Evolutionary conservation across 1,140 invertebrate genomes (phyloP).

Genomic region (Neotoxoptera formosana): DNA sequence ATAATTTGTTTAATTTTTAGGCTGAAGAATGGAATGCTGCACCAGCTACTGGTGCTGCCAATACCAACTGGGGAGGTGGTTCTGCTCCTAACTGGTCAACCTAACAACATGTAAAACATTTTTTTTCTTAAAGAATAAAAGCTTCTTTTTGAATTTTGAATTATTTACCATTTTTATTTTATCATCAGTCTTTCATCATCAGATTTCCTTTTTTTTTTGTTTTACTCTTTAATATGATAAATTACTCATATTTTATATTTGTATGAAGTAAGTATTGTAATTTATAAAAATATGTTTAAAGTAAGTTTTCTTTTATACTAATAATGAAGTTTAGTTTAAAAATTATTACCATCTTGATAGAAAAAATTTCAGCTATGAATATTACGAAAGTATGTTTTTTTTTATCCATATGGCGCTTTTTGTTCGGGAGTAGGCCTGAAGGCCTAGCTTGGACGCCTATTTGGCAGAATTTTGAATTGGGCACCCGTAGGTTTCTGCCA

Average conservation of each 20-base stretch:
- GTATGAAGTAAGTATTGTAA: neutral
- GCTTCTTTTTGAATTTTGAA: slow-evolving; percentile 44
- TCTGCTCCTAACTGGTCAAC: slow-evolving; percentile 53
- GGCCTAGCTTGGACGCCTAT: too few species aligned
- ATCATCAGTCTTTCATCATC: neutral
- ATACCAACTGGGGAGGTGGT: slow-evolving; percentile 53
- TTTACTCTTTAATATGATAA: neutral
- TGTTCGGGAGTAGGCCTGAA: too few species aligned
- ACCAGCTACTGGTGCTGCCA: slow-evolving; percentile 39
- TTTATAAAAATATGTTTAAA: neutral
- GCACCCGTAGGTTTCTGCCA: too few species aligned
- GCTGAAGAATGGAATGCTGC: slow-evolving; percentile 51
- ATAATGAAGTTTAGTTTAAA: neutral
- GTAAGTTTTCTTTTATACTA: neutral
- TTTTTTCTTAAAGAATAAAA: slow-evolving; percentile 50
- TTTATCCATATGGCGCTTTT: too few species aligned
- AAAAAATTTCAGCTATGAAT: too few species aligned
- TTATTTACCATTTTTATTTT: neutral
- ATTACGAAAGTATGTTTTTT: too few species aligned
- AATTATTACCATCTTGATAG: too few species aligned
- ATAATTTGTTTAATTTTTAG: slow-evolving; percentile 26
- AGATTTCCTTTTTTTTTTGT: neutral
- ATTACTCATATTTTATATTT: neutral
- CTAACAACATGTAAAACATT: slow-evolving; percentile 33
- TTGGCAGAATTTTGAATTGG: too few species aligned